Evolutionary conservation across 2,888 invertebrate genomes (phyloP), one percentile per base, ranked within the genome.

Genomic region (Apotomis betuletana): DNA sequence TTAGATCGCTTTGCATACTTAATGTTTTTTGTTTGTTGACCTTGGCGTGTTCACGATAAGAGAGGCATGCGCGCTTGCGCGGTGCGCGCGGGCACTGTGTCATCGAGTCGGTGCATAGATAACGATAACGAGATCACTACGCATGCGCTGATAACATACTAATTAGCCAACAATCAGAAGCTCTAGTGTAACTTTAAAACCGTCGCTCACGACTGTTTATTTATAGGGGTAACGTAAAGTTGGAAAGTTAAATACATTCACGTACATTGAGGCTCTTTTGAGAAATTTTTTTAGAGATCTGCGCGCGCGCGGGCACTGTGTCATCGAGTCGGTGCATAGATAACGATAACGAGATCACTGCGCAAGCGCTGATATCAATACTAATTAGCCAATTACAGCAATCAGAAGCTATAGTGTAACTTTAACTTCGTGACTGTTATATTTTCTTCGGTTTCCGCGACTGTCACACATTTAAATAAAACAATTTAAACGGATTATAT

Each of bases 31-130:
- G 76, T 77, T 74, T 67, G 69, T 69, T 79, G 87, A 86, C 89
- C 90, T 89, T 90, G 87, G 76, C 75, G 75, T 79, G 78, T 75
- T 75, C 78, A 81, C 77, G 89, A 89, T 90, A 89, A 89, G 81
- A 83, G 74, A 78, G 80, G 81, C 77, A 82, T 86, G 82, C 81
- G 82, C 65, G 72, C 75, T 71, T 75, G 61, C 55, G 55, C 75
- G 79, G 76, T 82, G 82, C 27, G 82, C 65, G 72, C 75, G 72
- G 75, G 61, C 55, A 60, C 75, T 79, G 76, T 82, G 82, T 80
- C 79, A 82, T 76, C 79, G 74, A 78, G 79, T 78, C 82, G 80
- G 83, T 88, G 87, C 87, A 89, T 85, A 81, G 84, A 86, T 83
- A 85, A 80, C 81, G 86, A 88, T 88, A 86, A 85, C 76, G 76